Conservation (phyloP, 92 coral and sea anemone genomes). For the Heliopora coerulea region DNA sequence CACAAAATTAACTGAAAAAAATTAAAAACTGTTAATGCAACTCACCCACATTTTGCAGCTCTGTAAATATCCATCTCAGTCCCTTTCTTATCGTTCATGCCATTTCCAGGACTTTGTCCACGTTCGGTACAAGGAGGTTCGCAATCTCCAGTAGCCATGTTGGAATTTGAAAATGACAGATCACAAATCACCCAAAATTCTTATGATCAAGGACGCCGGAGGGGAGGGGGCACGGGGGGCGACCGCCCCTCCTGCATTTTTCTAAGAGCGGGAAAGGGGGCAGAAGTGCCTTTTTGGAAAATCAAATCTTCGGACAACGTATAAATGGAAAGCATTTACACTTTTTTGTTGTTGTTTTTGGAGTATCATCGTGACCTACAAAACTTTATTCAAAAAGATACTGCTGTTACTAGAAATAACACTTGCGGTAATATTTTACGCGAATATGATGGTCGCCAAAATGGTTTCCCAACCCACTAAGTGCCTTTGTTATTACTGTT, state of each 20-base stretch:
- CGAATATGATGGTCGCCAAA: too few relatives aligned
- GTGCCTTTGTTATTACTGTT: too few relatives aligned
- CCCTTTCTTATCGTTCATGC: background rate
- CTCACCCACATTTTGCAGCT: constrained; percentile 88
- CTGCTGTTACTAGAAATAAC: too few relatives aligned
- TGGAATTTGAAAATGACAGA: background rate
- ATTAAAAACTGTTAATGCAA: background rate
- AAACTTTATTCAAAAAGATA: too few relatives aligned
- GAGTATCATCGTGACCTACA: too few relatives aligned
- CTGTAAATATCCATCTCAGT: constrained; percentile 70
- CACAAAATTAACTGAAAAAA: background rate
- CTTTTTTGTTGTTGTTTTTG: background rate
- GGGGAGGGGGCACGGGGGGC: background rate
- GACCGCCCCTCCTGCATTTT: background rate
- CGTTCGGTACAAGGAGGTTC: constrained; percentile 16
- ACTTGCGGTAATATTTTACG: too few relatives aligned
- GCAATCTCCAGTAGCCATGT: constrained; percentile 12
- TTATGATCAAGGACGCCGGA: constrained; percentile 3
- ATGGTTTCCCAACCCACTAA: too few relatives aligned
- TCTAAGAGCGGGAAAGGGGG: background rate
- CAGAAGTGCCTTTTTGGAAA: constrained; percentile 5
- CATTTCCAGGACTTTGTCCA: constrained; percentile 32
- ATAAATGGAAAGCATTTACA: background rate
- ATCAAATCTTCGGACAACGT: too few relatives aligned
- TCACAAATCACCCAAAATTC: too few relatives aligned